Evolutionary conservation across 1,140 invertebrate genomes (phyloP).

Genomic region (Dendrolimus kikuchii): DNA sequence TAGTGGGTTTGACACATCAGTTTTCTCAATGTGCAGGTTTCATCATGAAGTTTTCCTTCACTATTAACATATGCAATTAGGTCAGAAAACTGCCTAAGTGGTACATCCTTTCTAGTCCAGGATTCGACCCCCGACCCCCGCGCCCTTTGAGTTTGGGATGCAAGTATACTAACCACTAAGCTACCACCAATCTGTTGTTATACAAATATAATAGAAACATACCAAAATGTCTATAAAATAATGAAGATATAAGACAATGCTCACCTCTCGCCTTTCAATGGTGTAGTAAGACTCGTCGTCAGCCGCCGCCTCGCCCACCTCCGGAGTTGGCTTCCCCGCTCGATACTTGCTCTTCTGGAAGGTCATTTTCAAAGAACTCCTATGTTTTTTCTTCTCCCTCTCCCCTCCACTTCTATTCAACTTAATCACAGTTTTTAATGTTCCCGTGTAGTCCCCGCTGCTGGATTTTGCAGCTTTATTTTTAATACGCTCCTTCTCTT

Average conservation of each 20-base stretch:
- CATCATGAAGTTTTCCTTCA: no score
- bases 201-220: no score
- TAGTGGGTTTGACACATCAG: no score
- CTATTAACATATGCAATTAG: no score
- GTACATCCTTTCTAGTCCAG: no score
- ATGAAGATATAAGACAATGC: constrained; percentile 19
- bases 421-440: constrained; percentile 85
- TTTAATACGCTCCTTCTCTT: constrained; percentile 75
- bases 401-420: constrained; percentile 65
- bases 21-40: no score
- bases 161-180: no score
- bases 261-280: constrained; percentile 82
- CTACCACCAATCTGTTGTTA: no score
- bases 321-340: constrained; percentile 68
- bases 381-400: constrained; percentile 70
- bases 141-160: no score
- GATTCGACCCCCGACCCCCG: no score
- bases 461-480: constrained; percentile 59
- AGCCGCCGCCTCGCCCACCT: constrained; percentile 66
- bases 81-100: no score
- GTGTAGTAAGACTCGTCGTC: constrained; percentile 81
- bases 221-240: constrained; percentile 1
- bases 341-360: constrained; percentile 81
- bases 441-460: constrained; percentile 78
- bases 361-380: constrained; percentile 84